Evolutionary conservation across 2,797 vertebrate species (phyloP), one percentile per base, ranked within the genome.

Genomic region (Enoplosus armatus): DNA sequence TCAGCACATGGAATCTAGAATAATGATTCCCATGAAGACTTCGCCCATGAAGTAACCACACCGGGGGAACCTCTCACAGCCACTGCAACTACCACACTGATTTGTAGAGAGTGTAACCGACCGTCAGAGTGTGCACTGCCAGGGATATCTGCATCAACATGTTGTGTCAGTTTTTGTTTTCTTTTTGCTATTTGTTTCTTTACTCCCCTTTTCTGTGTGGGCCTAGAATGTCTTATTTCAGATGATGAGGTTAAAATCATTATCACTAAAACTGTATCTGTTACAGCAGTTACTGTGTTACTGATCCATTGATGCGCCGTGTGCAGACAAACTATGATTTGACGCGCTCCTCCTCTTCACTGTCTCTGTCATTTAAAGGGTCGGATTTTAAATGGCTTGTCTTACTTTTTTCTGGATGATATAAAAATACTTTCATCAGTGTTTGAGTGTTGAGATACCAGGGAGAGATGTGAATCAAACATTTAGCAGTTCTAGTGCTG

Each of bases 1-100:
- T 86, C 95, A 95, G 81, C 92, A 95, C 91, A 95, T 96, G 94
- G 95, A 95, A 37, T 95, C 94, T 20, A 94, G 95, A 80, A 93
- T 96, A 91, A 96, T 96, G 95, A 96, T 96, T 84, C 95, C 95
- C 41, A 90, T 95, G 92, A 95, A 95, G 85, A 84, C 8, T 18
- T 96, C 95, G 0, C 95, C 95, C 75, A 55, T 95, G 80, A 94
- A 95, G 93, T 95, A 93, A 87, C 58, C 9, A 27, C 68, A 33
- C 24, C 27, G 15, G 45, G 53, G 47, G 51, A 64, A 72, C 59
- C 61, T 39, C 82, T 78, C 69, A 54, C 79, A 62, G 53, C 82
- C 79, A 39, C 75, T 72, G 48, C 85, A 74, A 33, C 70, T 33
- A 43, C 64, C 73, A 66, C 77, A 72, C 77, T 61, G 68, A 84